Percentiles rank a stretch among this genome's conserved stretches.
Evolutionary conservation across 2,797 vertebrate genomes (phyloP).

Genomic region (Brachymystax lenok): DNA sequence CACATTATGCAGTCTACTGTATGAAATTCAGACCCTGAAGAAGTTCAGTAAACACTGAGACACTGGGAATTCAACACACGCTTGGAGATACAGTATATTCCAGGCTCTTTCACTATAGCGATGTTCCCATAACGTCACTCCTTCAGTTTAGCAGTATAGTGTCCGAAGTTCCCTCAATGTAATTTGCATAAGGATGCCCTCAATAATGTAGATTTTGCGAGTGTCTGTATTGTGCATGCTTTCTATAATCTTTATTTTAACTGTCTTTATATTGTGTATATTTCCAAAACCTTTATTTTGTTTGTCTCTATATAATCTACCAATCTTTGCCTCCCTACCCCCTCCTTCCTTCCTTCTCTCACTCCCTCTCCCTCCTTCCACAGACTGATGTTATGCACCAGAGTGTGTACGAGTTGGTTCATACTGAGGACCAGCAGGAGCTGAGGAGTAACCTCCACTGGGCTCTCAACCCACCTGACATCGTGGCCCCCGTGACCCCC

Average conservation of each 20-base stretch:
- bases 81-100: not conserved
- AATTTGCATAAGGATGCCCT: not conserved
- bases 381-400: constrained; percentile 86
- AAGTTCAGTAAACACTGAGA: not conserved
- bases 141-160: not conserved
- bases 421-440: constrained; percentile 81
- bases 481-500: constrained; percentile 33
- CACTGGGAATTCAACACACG: not conserved
- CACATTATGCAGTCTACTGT: not conserved
- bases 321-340: not conserved
- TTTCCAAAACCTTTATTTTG: not conserved
- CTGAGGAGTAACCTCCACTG: constrained; percentile 82
- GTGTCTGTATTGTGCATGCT: not conserved
- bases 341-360: not conserved
- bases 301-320: not conserved
- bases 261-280: not conserved
- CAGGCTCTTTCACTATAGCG: not conserved
- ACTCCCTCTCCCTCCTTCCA: constrained; percentile 5
- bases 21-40: not conserved
- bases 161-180: not conserved
- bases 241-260: not conserved
- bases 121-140: not conserved
- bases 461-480: constrained; percentile 69
- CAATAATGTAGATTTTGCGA: not conserved
- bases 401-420: constrained; percentile 82